Base-by-base conservation (phyloP, 2,888 invertebrate species). In the Oligia strigilis region DNA sequence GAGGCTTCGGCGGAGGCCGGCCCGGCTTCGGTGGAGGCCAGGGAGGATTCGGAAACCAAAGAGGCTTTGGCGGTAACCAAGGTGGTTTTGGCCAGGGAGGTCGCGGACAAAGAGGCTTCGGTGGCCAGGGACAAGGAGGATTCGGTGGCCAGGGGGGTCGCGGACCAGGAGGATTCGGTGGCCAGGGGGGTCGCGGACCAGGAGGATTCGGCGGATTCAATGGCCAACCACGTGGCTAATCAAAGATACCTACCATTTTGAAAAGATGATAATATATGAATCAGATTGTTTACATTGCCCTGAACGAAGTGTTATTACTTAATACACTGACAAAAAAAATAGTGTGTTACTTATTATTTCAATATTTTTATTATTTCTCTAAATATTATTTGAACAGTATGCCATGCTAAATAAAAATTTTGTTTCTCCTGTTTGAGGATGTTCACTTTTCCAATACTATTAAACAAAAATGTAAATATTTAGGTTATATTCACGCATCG, bases 201-300 rank as follows among this genome's bases (percentile, higher is more conserved):
- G 58, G 75, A 19, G 76, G 76, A 4, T 67, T 55, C 5, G 72
- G 62, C 0, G 58, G n/a, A 40, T 80, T 75, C 40, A 64, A 55
- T 55, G 23, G 43, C 36, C 19, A 55, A 52, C 60, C 49, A n/a
- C 60, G 81, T n/a, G 81, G 58, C 23, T 82, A 60, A 82, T 8
- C 40, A 29, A 9, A n/a, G 6, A 58, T 19, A 29, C 13, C 0
- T 17, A 55, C 19, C 0, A 82, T n/a, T 43, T 58, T 23, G n/a
- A 29, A 14, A 66, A 46, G 17, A 60, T 40, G 17, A 60, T 40
- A 29, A 58, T 49, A 19, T 23, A 52, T 36, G 8, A 52, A 60
- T 67, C 1, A n/a, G 19, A 43, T 29, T 76, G 36, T 29, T 75
- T 40, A 60, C 19, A 2, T 40, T 58, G 9, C 46, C 23, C 14